Evolutionary conservation across 2,113 vertebrate genomes (phyloP).

Genomic region (Asarcornis scutulata): DNA sequence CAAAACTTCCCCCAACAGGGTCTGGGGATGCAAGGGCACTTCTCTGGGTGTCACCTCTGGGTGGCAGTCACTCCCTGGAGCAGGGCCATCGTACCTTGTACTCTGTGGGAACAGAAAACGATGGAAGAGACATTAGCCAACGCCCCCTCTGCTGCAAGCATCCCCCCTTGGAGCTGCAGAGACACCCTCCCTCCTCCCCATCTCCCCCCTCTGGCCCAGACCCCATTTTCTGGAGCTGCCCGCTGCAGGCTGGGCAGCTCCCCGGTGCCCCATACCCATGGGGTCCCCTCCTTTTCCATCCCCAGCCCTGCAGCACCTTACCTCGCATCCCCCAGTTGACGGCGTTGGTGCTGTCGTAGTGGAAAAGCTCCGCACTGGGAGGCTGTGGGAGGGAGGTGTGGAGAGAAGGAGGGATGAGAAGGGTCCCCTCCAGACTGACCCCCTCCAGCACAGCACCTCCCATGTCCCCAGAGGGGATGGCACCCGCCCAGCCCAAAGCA

Average conservation of each 20-base stretch:
- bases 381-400: conserved; percentile 70
- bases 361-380: conserved; percentile 91
- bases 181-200: fast-evolving
- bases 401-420: background rate
- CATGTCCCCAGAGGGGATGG: fast-evolving
- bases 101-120: conserved; percentile 78
- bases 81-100: conserved; percentile 87
- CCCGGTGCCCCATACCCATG: fast-evolving
- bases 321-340: conserved; percentile 98
- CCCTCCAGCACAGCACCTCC: background rate
- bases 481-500: background rate
- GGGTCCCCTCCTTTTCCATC: background rate
- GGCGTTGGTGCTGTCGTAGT: conserved; percentile 91
- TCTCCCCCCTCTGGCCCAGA: background rate
- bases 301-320: background rate
- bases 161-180: background rate
- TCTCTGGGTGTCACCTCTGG: background rate
- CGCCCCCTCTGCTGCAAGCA: background rate
- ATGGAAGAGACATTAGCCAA: background rate
- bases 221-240: background rate
- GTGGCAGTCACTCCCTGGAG: background rate
- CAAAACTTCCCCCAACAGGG: background rate
- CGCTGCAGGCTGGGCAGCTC: background rate
- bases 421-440: background rate
- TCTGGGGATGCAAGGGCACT: background rate